phyloP scores from a whole-genome alignment of 2,888 invertebrate species.

The Andrena hattorfiana region DNA sequence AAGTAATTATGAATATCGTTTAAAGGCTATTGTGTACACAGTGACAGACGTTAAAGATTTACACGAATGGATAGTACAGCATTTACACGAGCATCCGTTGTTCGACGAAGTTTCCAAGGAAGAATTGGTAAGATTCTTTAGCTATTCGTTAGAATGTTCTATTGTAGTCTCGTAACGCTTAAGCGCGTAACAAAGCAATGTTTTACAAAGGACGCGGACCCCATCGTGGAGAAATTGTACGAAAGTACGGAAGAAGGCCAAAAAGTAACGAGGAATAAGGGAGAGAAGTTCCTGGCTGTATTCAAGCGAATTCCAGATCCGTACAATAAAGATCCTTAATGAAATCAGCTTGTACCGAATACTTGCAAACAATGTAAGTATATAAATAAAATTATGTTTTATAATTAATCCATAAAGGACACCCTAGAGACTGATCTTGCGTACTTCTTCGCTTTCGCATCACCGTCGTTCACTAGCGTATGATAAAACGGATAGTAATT shows the following conservation, averaged over 20 bases:
- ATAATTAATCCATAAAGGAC: constrained; percentile 9
- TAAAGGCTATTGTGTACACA: constrained; percentile 95
- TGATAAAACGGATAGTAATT: not conserved
- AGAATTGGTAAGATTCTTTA: constrained; percentile 89
- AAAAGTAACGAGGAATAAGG: constrained; percentile 98
- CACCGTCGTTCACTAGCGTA: not conserved
- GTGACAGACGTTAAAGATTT: constrained; percentile 99
- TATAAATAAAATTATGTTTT: constrained; percentile 31
- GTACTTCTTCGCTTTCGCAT: not conserved
- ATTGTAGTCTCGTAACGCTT: not conserved
- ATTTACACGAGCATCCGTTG: constrained; percentile 95
- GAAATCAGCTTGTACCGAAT: constrained; percentile 37
- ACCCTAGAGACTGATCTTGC: constrained; percentile 27
- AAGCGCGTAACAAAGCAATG: not conserved
- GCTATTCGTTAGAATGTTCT: not conserved
- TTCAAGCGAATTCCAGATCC: constrained; percentile 90
- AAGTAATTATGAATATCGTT: constrained; percentile 69
- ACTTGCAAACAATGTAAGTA: constrained; percentile 7
- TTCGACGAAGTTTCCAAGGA: constrained; percentile 91
- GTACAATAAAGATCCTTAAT: constrained; percentile 60
- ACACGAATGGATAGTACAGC: constrained; percentile 98
- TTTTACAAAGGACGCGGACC: constrained; percentile 89
- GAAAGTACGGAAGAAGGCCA: constrained; percentile 99
- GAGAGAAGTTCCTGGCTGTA: constrained; percentile 96
- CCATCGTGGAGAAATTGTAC: constrained; percentile 94